Conservation (phyloP, 1,140 invertebrate species). For the Drosophila dunni region DNA sequence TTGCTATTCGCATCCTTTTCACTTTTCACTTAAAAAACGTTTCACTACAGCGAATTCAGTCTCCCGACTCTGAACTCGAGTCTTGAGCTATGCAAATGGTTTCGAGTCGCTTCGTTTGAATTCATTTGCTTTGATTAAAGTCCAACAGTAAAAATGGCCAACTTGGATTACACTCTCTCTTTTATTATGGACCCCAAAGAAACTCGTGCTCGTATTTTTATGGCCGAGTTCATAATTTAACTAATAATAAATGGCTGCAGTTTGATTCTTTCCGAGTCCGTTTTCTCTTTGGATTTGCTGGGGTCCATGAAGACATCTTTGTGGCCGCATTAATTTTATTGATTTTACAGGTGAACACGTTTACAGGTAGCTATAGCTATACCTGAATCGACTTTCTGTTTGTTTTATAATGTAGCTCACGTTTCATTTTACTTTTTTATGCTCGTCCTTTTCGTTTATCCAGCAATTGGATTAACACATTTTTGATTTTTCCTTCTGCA, state of each 20-base stretch:
- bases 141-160: constrained; percentile 40
- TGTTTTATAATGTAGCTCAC: constrained; percentile 60
- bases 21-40: constrained; percentile 76
- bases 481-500: constrained; percentile 13
- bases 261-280: not conserved
- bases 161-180: constrained; percentile 34
- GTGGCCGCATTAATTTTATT: constrained; percentile 54
- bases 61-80: no score
- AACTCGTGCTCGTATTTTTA: constrained; percentile 20
- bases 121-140: constrained; percentile 82
- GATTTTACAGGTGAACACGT: constrained; percentile 32
- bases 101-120: constrained; percentile 74
- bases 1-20: constrained; percentile 67
- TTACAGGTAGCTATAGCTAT: no score
- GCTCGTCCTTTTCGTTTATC: constrained; percentile 44
- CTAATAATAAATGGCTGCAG: constrained; percentile 54
- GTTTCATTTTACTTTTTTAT: constrained; percentile 36
- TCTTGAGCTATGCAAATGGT: constrained; percentile 70
- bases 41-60: constrained; percentile 56
- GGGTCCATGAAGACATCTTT: constrained; percentile 41
- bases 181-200: constrained; percentile 18
- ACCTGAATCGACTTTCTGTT: constrained; percentile 30
- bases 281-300: constrained; percentile 24
- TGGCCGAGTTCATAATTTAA: constrained; percentile 59
- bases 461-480: constrained; percentile 39